Conservation (phyloP, 2,888 invertebrate species). For the Trachelus tabidus region DNA sequence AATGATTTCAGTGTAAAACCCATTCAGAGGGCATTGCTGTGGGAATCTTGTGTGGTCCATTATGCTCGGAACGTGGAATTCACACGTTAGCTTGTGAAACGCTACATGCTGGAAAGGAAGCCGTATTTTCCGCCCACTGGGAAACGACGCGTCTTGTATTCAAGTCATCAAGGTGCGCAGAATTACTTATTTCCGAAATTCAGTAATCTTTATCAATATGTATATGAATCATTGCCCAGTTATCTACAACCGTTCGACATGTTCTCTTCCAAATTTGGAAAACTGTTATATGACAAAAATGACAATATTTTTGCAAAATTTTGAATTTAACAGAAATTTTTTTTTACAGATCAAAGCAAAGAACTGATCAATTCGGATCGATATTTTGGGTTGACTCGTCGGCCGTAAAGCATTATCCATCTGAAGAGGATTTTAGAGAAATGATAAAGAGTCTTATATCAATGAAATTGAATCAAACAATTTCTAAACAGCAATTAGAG, state of each 20-base stretch:
- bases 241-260: neutral
- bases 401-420: slow-evolving; percentile 67
- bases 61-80: slow-evolving; percentile 71
- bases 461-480: slow-evolving; percentile 69
- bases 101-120: slow-evolving; percentile 72
- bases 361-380: slow-evolving; percentile 63
- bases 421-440: slow-evolving; percentile 68
- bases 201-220: neutral
- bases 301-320: neutral
- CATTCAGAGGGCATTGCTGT: slow-evolving; percentile 69
- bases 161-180: slow-evolving; percentile 67
- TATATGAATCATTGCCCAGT: neutral
- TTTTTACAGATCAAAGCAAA: slow-evolving; percentile 48
- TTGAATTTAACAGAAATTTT: neutral
- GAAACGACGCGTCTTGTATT: slow-evolving; percentile 71
- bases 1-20: slow-evolving; percentile 69
- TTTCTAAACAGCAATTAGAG: slow-evolving; percentile 67
- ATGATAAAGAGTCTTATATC: slow-evolving; percentile 69
- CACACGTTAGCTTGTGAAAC: slow-evolving; percentile 72
- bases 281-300: neutral
- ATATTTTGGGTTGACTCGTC: slow-evolving; percentile 66
- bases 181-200: neutral
- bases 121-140: slow-evolving; percentile 73
- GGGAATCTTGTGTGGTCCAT: slow-evolving; percentile 73
- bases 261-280: neutral